Evolutionary conservation across 2,797 vertebrate species (phyloP).

Genomic region (Artibeus jamaicensis): DNA sequence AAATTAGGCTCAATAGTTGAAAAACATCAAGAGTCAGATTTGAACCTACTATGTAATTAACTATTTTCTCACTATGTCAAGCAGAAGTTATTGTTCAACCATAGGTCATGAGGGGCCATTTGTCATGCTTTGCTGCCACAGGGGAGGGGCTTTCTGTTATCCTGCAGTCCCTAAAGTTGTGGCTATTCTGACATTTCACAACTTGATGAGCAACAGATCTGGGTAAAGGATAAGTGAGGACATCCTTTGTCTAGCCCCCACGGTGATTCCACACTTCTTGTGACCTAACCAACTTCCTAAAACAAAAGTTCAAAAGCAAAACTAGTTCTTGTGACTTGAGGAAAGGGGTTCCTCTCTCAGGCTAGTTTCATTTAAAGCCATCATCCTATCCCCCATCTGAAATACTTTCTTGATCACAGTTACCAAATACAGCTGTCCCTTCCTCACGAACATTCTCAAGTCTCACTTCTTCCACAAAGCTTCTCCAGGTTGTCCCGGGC

Average conservation of each 20-base stretch:
- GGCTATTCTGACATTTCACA: neutral
- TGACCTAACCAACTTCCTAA: neutral
- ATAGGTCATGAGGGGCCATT: neutral
- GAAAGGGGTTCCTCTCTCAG: neutral
- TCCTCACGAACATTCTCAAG: neutral
- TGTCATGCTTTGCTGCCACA: neutral
- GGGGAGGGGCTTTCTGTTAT: neutral
- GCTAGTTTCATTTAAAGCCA: neutral
- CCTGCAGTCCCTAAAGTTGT: neutral
- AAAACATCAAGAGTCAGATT: neutral
- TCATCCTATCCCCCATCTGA: neutral
- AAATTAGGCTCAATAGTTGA: neutral
- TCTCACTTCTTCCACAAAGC: neutral
- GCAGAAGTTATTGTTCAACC: neutral
- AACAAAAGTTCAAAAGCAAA: neutral
- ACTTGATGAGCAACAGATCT: neutral
- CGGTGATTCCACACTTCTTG: neutral
- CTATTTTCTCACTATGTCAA: neutral
- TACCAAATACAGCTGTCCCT: neutral
- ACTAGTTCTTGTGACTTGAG: neutral
- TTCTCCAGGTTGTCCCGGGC: neutral
- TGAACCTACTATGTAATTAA: neutral
- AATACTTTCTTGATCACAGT: neutral
- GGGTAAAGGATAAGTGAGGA: neutral
- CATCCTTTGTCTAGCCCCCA: neutral